A percentile compares a stretch with the other conserved stretches of the same genome.
These are phyloP conservation scores for Coregonus sp. DNA, from an alignment of 2,797 vertebrate species.

Conservation along the genomic window DNA sequence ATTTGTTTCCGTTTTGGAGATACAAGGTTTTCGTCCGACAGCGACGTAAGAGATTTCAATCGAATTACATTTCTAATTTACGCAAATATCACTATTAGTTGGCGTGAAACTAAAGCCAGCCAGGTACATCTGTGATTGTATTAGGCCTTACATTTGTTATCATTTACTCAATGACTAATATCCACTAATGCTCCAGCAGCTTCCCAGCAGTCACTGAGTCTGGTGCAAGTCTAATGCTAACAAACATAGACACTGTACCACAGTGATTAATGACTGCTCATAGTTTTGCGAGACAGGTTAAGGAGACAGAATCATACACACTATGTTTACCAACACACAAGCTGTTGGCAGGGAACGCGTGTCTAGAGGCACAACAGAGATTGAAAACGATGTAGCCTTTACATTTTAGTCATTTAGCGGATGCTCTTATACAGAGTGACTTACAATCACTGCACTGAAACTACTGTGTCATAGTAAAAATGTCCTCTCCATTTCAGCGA, in stretches of 20 bases:
- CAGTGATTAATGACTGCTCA: constrained; percentile 62
- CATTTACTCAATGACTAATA: constrained; percentile 44
- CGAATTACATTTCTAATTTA: no score
- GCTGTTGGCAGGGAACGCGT: constrained; percentile 38
- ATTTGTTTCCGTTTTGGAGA: no score
- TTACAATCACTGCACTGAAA: not conserved
- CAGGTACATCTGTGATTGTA: not conserved
- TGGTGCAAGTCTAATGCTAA: not conserved
- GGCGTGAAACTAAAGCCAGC: constrained; percentile 24
- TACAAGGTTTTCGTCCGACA: no score
- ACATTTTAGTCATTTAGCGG: not conserved
- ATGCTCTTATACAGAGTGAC: not conserved
- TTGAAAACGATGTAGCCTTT: not conserved
- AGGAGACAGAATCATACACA: constrained; percentile 28
- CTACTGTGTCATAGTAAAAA: not conserved
- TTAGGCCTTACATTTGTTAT: constrained; percentile 26
- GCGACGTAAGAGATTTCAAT: no score
- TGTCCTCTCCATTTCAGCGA: not conserved
- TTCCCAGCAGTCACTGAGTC: constrained; percentile 29
- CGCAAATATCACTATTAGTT: constrained; percentile 7
- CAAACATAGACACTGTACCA: constrained; percentile 34
- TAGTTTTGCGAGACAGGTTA: constrained; percentile 51
- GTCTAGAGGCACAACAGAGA: not conserved
- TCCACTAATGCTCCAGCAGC: constrained; percentile 37
- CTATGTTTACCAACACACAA: constrained; percentile 54